Base-by-base conservation (phyloP, 2,888 invertebrate genomes). In the Coecobrya sp. region DNA sequence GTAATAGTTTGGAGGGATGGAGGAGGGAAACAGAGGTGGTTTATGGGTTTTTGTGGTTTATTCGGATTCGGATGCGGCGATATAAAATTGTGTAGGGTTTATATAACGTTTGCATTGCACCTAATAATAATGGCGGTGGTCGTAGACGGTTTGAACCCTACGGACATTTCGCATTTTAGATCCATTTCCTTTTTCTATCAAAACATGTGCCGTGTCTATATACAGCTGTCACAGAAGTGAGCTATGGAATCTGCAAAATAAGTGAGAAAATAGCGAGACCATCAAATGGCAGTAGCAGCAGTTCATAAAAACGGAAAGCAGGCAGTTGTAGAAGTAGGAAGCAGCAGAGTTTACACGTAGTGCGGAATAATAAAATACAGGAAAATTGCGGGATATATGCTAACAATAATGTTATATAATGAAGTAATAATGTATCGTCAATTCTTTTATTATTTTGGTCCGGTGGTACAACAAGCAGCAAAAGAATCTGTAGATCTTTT, bases 211-310 rank as follows among this genome's bases (percentile, higher is more conserved):
- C 13, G 1, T 59, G 59, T 16, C 3, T 70, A 36, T 5, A 36
- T 36, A 36, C 70, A 70, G 70, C n/a, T 70, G 70, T 36, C 70
- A 70, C 70, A 70, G 16, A 65, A 65, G 65, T 65, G 65, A 65
- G 65, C 25, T 59, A 27, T 65, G 65, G 65, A 70, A 36, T 70
- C 36, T 70, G 30, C 10, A 36, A n/a, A n/a, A 8, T 70, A 19
- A 70, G 36, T n/a, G 70, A 30, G 36, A 70, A 36, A 70, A 70
- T 0, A 36, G 16, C 36, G 1, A 19, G 22, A 8, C 16, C 19
- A 59, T 59, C 7, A 22, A 22, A 27, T 11, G 65, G 10, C 10
- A 36, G 30, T n/a, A n/a, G 30, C 13, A 16, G 36, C n/a, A 36
- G 65, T 27, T 27, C 27, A 65, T 65, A 65, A 65, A 65, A 65